Percentiles rank a stretch among this genome's conserved stretches.
Conservation (phyloP, 1,140 invertebrate genomes). For the Pogonus chalceus region DNA sequence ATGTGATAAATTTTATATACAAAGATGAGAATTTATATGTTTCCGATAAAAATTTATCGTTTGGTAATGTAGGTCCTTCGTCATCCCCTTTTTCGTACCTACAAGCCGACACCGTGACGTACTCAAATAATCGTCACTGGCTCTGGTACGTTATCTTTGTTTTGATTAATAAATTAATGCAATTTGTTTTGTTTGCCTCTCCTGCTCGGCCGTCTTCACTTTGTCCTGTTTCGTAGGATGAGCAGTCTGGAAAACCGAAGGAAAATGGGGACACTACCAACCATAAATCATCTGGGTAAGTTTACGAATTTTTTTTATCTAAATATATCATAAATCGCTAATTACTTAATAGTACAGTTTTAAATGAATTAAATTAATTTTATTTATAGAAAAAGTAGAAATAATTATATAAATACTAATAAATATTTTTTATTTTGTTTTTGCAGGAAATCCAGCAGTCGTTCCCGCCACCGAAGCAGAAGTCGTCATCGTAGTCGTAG, state of each 20-base stretch:
- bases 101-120: conserved; percentile 1
- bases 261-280: conserved; percentile 44
- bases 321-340: too few species aligned
- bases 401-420: not conserved
- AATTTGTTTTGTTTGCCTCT: conserved; percentile 31
- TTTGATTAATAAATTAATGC: conserved; percentile 31
- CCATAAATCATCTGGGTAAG: conserved; percentile 44
- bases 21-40: too few species aligned
- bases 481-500: conserved; percentile 26
- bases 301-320: too few species aligned
- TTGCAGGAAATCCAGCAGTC: conserved; percentile 22
- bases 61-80: not conserved
- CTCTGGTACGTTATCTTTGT: conserved; percentile 10
- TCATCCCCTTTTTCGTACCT: not conserved
- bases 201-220: conserved; percentile 39
- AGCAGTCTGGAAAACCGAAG: conserved; percentile 44
- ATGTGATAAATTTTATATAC: too few species aligned
- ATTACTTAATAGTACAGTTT: too few species aligned
- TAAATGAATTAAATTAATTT: not conserved
- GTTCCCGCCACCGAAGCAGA: conserved; percentile 28
- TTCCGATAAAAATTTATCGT: too few species aligned
- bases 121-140: conserved; percentile 5
- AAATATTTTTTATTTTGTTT: conserved; percentile 28
- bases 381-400: not conserved
- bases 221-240: conserved; percentile 55